A percentile compares a stretch with the other conserved stretches of the same genome.
Evolutionary conservation across 2,888 invertebrate species (phyloP).

Genomic region (Cheilosia soror): DNA sequence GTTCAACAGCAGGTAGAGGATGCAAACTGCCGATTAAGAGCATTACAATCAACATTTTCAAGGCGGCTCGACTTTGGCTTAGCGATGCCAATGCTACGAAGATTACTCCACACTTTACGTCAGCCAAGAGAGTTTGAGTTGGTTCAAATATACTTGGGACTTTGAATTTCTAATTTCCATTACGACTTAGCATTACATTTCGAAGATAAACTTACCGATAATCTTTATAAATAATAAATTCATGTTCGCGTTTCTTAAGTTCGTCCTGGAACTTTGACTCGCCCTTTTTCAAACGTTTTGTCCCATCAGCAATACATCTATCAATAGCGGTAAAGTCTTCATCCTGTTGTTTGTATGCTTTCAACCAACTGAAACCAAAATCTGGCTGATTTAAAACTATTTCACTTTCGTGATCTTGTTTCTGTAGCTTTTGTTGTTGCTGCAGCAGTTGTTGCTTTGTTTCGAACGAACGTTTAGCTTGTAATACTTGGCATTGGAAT

Average conservation of each 20-base stretch:
- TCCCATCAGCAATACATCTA: slow-evolving; percentile 76
- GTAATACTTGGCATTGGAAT: slow-evolving; percentile 79
- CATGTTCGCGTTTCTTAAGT: slow-evolving; percentile 82
- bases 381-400: slow-evolving; percentile 42
- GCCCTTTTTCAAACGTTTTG: slow-evolving; percentile 76
- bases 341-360: slow-evolving; percentile 81
- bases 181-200: not conserved
- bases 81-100: no score
- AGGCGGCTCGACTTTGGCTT: no score
- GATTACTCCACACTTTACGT: no score
- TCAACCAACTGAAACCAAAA: slow-evolving; percentile 80
- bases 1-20: no score
- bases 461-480: slow-evolving; percentile 78
- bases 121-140: no score
- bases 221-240: slow-evolving; percentile 82
- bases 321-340: slow-evolving; percentile 78
- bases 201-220: slow-evolving; percentile 78
- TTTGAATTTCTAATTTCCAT: no score
- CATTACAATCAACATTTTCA: no score
- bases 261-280: slow-evolving; percentile 82
- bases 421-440: slow-evolving; percentile 14
- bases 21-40: no score
- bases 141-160: no score
- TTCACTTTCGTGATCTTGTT: slow-evolving; percentile 11
- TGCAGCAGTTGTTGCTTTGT: not conserved